Base-by-base conservation (phyloP, 2,888 invertebrate genomes). In the Hyles lineata region DNA sequence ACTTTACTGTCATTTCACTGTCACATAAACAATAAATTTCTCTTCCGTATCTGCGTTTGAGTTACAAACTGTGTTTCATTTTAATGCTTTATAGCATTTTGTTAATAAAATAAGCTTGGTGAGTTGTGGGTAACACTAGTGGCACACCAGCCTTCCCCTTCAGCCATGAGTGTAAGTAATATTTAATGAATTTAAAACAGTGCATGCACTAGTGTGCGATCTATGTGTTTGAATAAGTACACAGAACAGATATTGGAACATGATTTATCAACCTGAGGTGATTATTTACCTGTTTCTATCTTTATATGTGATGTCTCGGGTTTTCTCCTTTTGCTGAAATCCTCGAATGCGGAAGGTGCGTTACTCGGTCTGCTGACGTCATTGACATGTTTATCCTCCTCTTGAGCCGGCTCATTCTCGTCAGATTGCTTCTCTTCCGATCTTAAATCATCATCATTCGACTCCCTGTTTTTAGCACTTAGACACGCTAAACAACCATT, bases 401-500 rank as follows among this genome's bases (percentile, higher is more conserved):
- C 81, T 61, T 75, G 72, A 11, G 70, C 70, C 21, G 73, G 75
- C 67, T 78, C 75, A 70, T 74, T 78, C n/a, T 75, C 76, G 62
- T 77, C 79, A 61, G 79, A 72, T 32, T 83, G 83, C 32, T 75
- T 58, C 72, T 77, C 25, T 79, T 83, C 71, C 83, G 83, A 62
- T 63, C 79, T 70, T 81, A 55, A 25, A 35, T 60, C 70, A 52
- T 70, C 70, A 7, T 25, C 58, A 69, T 50, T 43, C n/a, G 25
- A 58, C 17, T 59, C 67, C 17, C 58, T n/a, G 32, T 71, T 73
- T 58, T 58, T 59, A 17, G 59, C 60, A 19, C 25, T 5, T 11
- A 74, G 75, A 82, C 96, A 96, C 78, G 95, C 95, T 76, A 92
- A 89, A 83, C 97, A 97, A 19, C 96, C 96, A 58, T 94, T 89